Base-by-base conservation (phyloP, 2,797 vertebrate species). In the Microcaecilia unicolor region DNA sequence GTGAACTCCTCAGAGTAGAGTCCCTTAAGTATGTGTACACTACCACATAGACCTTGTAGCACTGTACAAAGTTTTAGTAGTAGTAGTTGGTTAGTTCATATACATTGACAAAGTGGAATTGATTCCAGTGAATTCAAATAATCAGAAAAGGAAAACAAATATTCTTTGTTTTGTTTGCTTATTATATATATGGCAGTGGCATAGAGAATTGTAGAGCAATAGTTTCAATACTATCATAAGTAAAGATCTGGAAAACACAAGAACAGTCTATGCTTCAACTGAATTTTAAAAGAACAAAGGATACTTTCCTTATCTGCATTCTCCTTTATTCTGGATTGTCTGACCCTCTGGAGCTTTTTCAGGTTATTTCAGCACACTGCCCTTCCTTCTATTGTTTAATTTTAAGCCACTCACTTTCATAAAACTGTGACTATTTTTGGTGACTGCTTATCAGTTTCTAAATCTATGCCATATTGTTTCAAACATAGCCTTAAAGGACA, bases 371-470 rank as follows among this genome's bases (percentile, higher is more conserved):
- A 46, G 32, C 33, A n/a, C n/a, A 18, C 25, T 53, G 56, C 67
- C 58, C 55, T 67, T 68, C 60, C 62, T 64, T 23, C 51, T 38
- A 58, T 72, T 72, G 67, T 72, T 61, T 40, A 20, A 28, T 14
- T 48, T n/a, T 41, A 48, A 69, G 65, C 59, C 46, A 10, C 55
- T 61, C 58, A 54, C 55, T 69, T 67, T 64, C 53, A 46, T 34
- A 8, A 23, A 48, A 33, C 9, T 11, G 7, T 18, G 32, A 36
- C 66, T 70, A 61, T 67, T 70, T 70, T 41, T 64, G n/a, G n/a
- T n/a, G n/a, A n/a, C n/a, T n/a, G n/a, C n/a, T n/a, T n/a, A n/a
- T n/a, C n/a, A n/a, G n/a, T n/a, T n/a, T n/a, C n/a, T n/a, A n/a
- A n/a, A n/a, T n/a, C n/a, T n/a, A n/a, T n/a, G n/a, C n/a, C n/a